A percentile compares a stretch with the other conserved stretches of the same genome.
These are phyloP conservation scores for Chymomyza costata DNA, from an alignment of 1,140 invertebrate species.

Conservation along the genomic window DNA sequence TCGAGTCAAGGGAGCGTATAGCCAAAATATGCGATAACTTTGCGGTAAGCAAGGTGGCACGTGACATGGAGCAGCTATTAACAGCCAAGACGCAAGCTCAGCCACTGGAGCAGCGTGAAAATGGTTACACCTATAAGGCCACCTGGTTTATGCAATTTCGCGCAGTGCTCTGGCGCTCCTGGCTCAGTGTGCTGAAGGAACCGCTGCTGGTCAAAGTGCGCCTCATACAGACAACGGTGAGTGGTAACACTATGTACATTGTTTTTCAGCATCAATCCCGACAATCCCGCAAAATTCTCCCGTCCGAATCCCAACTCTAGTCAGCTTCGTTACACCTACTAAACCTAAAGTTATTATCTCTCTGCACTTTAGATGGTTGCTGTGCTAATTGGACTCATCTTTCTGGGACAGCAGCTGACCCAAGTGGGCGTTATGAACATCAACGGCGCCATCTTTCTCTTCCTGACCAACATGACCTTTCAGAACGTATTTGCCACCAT, in stretches of 20 bases:
- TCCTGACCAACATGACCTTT: conserved; percentile 95
- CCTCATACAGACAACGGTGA: conserved; percentile 91
- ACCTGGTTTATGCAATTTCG: conserved; percentile 91
- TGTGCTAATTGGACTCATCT: conserved; percentile 90
- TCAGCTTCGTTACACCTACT: no score
- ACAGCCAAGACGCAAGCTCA: conserved; percentile 67
- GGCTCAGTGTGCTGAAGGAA: conserved; percentile 90
- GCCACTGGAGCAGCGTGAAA: conserved; percentile 67
- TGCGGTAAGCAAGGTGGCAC: conserved; percentile 77
- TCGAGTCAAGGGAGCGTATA: conserved; percentile 83
- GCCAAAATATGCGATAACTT: conserved; percentile 88
- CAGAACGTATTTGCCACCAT: conserved; percentile 93
- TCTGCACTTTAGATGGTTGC: conserved; percentile 85
- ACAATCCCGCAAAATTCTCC: no score
- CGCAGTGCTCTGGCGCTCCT: conserved; percentile 93
- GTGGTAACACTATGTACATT: conserved; percentile 71
- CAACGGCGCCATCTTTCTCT: conserved; percentile 95
- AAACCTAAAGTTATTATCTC: no score
- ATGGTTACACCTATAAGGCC: conserved; percentile 83
- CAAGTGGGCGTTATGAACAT: conserved; percentile 96
- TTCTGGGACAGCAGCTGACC: conserved; percentile 88
- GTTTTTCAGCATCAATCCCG: no score
- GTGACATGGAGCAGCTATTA: conserved; percentile 75
- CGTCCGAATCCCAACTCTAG: no score
- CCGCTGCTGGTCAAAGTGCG: conserved; percentile 92